A percentile compares a stretch with the other conserved stretches of the same genome.
Conservation (phyloP, 2,113 vertebrate species). For the Corythoichthys haematopterus region DNA sequence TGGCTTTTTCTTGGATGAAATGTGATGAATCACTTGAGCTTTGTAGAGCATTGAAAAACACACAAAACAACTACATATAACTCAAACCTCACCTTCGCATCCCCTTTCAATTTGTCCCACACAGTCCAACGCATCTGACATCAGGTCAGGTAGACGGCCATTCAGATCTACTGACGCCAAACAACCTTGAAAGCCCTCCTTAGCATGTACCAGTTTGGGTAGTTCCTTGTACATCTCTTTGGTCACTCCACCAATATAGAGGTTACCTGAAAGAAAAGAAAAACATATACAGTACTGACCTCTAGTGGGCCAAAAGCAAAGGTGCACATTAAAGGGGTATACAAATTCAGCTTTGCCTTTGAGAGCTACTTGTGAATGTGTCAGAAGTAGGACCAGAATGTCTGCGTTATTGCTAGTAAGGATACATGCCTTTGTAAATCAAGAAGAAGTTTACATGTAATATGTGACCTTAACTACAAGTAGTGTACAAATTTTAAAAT, state of each 20-base stretch:
- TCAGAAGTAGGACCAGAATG: neutral
- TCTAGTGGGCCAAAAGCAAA: constrained; percentile 42
- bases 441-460: no score
- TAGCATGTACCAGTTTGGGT: constrained; percentile 92
- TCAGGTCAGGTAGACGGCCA: constrained; percentile 89
- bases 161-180: constrained; percentile 93
- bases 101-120: constrained; percentile 95
- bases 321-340: neutral
- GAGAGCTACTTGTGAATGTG: neutral
- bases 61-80: neutral
- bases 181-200: constrained; percentile 95
- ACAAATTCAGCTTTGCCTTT: neutral
- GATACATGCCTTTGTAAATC: neutral
- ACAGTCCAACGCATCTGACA: constrained; percentile 91
- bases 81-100: constrained; percentile 85
- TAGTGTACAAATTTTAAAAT: no score
- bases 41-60: neutral
- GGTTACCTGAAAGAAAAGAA: constrained; percentile 74
- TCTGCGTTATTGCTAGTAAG: no score
- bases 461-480: no score
- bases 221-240: constrained; percentile 92
- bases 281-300: constrained; percentile 49
- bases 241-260: constrained; percentile 90
- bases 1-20: neutral
- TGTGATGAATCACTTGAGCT: neutral